Percentiles rank a stretch among this genome's conserved stretches.
These are phyloP conservation scores for Indicator maculatus DNA, from an alignment of 2,113 vertebrate species.

Conservation along the genomic window DNA sequence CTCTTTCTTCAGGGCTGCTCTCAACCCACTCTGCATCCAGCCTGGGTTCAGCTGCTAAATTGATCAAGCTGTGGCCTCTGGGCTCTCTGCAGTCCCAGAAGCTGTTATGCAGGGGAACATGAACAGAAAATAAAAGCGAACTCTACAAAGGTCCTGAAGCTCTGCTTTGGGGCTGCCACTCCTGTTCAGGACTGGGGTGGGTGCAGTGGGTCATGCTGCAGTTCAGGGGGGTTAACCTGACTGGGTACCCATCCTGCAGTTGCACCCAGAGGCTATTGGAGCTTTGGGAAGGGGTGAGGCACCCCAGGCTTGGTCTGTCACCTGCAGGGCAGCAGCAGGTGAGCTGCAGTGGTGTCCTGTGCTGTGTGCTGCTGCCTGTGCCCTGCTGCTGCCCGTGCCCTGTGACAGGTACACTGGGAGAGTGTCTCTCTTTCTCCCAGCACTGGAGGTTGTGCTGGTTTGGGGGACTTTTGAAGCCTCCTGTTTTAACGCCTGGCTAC, in stretches of 20 bases:
- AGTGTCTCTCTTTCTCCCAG: neutral
- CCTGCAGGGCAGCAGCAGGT: neutral
- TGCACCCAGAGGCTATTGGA: neutral
- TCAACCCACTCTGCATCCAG: too few species aligned
- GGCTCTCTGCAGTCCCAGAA: neutral
- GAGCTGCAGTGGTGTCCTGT: neutral
- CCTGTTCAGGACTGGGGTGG: neutral
- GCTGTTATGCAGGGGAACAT: neutral
- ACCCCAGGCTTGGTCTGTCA: neutral
- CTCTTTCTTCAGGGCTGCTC: too few species aligned
- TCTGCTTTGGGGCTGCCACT: neutral
- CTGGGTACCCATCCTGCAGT: neutral
- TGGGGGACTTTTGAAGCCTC: too few species aligned
- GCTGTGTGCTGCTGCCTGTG: neutral
- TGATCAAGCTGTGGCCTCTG: rapidly evolving
- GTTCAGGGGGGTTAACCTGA: neutral
- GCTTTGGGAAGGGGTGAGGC: neutral
- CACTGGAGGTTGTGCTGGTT: neutral
- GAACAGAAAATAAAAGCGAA: neutral
- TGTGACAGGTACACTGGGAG: neutral
- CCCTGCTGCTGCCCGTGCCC: neutral
- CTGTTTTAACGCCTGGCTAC: too few species aligned
- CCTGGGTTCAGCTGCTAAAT: neutral
- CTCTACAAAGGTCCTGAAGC: neutral
- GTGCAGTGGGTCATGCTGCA: neutral